phyloP scores from a whole-genome alignment of 2,797 vertebrate species.

The Acropternis orthonyx region DNA sequence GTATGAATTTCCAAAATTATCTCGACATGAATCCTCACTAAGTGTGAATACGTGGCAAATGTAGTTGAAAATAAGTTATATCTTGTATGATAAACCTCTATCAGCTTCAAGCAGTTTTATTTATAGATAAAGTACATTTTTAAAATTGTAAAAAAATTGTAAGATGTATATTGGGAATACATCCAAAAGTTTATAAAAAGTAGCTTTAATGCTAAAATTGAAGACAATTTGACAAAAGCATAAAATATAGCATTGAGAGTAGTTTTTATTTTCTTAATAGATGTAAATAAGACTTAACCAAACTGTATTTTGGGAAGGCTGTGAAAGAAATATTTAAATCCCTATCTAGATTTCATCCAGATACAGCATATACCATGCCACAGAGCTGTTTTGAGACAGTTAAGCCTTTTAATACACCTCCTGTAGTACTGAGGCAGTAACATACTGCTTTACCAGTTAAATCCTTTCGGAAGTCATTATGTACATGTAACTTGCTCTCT shows the following conservation, averaged over 20 bases:
- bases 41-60: slow-evolving; percentile 35
- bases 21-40: slow-evolving; percentile 41
- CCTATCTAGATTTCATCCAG: slow-evolving; percentile 24
- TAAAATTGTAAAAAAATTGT: slow-evolving; percentile 49
- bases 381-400: slow-evolving; percentile 46
- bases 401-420: slow-evolving; percentile 52
- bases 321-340: slow-evolving; percentile 55
- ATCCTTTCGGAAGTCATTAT: slow-evolving; percentile 38
- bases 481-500: background rate
- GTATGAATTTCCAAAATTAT: slow-evolving; percentile 52
- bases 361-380: background rate
- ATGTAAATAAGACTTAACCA: slow-evolving; percentile 52
- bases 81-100: slow-evolving; percentile 45
- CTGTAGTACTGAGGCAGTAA: slow-evolving; percentile 19
- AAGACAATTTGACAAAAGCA: slow-evolving; percentile 52
- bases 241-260: slow-evolving; percentile 10
- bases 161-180: slow-evolving; percentile 55
- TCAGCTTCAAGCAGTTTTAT: slow-evolving; percentile 43
- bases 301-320: slow-evolving; percentile 20
- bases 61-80: slow-evolving; percentile 45
- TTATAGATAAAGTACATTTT: slow-evolving; percentile 53
- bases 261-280: slow-evolving; percentile 68
- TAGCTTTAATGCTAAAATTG: slow-evolving; percentile 59
- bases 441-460: slow-evolving; percentile 29
- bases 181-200: slow-evolving; percentile 59